Conservation (phyloP, 2,888 invertebrate species). For the Cyrtodaria siliqua region DNA sequence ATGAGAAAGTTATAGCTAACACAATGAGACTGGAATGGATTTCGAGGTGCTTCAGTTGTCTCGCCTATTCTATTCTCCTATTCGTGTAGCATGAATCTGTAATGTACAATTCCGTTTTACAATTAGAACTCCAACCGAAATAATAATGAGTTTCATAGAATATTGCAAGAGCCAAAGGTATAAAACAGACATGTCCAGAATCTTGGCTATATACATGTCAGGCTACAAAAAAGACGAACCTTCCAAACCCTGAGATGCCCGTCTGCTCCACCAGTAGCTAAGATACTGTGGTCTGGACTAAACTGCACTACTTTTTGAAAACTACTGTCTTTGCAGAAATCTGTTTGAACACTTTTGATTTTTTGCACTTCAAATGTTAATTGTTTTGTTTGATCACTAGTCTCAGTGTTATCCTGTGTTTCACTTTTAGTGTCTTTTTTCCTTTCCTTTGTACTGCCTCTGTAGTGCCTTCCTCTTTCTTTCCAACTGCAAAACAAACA, state of each 20-base stretch:
- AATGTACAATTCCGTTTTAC: too few species aligned
- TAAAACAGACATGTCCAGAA: too few species aligned
- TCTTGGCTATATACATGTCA: too few species aligned
- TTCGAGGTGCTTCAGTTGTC: too few species aligned
- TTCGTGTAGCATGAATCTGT: too few species aligned
- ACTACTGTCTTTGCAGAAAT: slow-evolving; percentile 89
- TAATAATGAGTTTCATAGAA: too few species aligned
- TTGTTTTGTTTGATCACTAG: slow-evolving; percentile 70
- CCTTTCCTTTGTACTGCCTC: slow-evolving; percentile 66
- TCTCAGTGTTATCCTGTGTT: slow-evolving; percentile 3
- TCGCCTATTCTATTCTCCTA: too few species aligned
- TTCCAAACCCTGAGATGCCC: slow-evolving; percentile 95
- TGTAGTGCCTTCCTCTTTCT: slow-evolving; percentile 21
- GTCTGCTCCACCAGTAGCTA: slow-evolving; percentile 97
- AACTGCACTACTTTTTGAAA: slow-evolving; percentile 95
- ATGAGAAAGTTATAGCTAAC: too few species aligned
- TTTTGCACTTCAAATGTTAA: slow-evolving; percentile 84
- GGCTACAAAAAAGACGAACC: too few species aligned
- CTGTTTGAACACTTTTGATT: slow-evolving; percentile 83
- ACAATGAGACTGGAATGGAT: too few species aligned
- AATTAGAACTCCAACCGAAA: too few species aligned
- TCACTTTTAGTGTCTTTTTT: slow-evolving; percentile 19
- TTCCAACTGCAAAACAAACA: slow-evolving; percentile 7
- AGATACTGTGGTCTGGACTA: slow-evolving; percentile 91
- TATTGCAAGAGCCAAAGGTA: too few species aligned